Base-by-base conservation (phyloP, 2,113 vertebrate genomes). In the Climacteris rufus region DNA sequence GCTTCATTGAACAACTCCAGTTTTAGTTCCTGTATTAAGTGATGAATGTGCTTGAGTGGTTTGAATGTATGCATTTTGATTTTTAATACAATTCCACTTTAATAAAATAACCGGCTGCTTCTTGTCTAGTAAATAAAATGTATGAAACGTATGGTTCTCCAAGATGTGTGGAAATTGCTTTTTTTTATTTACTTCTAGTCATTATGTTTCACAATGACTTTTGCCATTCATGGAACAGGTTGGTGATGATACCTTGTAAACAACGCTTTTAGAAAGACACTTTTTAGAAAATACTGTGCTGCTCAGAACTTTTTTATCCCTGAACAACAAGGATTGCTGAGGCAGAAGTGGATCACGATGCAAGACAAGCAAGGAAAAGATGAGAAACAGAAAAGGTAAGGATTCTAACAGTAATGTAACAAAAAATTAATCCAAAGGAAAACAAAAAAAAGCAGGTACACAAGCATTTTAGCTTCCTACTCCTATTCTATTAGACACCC, bases 121-220 rank as follows among this genome's bases (percentile, higher is more conserved):
- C n/a, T 83, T 96, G 39, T 85, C 54, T 93, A 86, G n/a, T 72
- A 96, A 97, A 97, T 96, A 94, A 97, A 96, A 44, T 12, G 11
- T 80, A 91, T 74, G 7, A 93, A 89, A 92, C 2, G 3, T 87
- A 4, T 93, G 47, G 33, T 74, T 93, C 47, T 95, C n/a, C 27
- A 60, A 56, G 35, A 72, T 76, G n/a, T 61, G 56, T 92, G 83
- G 44, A 42, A 91, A 61, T 9, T 27, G 9, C 5, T 2, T 9
- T n/a, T 53, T 33, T 57, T 66, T 25, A 25, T 45, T 83, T 78
- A 20, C 19, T 49, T 83, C 15, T 80, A 16, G 22, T 47, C 22
- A 20, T 93, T 83, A 56, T 85, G 23, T 72, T 31, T 90, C 42
- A 21, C 31, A 56, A 0, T 20, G 6, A 44, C 27, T 87, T 89